Conservation (phyloP, 2,797 vertebrate species). For the Semotilus atromaculatus region DNA sequence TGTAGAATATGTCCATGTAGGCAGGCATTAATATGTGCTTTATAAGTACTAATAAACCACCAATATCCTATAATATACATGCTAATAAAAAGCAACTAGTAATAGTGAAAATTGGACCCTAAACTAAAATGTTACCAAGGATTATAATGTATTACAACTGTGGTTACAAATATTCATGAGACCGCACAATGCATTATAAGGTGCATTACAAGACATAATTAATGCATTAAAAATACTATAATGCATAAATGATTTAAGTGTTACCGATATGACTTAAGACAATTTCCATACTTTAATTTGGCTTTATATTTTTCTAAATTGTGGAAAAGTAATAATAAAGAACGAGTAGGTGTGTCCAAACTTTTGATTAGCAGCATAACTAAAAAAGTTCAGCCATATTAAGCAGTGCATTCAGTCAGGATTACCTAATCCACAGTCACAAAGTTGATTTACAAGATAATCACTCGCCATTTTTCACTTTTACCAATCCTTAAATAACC, state of each 20-base stretch:
- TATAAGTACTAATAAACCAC: no score
- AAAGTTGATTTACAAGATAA: conserved; percentile 60
- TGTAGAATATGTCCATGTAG: no score
- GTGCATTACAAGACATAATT: no score
- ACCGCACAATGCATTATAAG: not conserved
- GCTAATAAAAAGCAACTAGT: no score
- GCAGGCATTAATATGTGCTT: no score
- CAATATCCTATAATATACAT: no score
- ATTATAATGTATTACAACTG: not conserved
- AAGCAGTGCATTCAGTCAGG: conserved; percentile 28
- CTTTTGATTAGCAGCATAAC: not conserved
- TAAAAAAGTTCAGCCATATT: not conserved
- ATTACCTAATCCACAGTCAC: conserved; percentile 48
- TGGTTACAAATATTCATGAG: not conserved
- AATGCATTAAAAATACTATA: not conserved
- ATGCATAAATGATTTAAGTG: not conserved
- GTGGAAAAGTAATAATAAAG: not conserved
- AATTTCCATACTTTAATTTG: not conserved
- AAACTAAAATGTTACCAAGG: no score
- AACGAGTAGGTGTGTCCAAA: not conserved
- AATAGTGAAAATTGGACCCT: no score
- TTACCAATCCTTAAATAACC: conserved; percentile 58
- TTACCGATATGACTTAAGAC: not conserved
- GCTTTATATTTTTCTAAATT: conserved; percentile 5
- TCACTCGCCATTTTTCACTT: conserved; percentile 56